A percentile compares a stretch with the other conserved stretches of the same genome.
phyloP scores from a whole-genome alignment of 2,888 invertebrate genomes.

The Pseudanteris insignis region DNA sequence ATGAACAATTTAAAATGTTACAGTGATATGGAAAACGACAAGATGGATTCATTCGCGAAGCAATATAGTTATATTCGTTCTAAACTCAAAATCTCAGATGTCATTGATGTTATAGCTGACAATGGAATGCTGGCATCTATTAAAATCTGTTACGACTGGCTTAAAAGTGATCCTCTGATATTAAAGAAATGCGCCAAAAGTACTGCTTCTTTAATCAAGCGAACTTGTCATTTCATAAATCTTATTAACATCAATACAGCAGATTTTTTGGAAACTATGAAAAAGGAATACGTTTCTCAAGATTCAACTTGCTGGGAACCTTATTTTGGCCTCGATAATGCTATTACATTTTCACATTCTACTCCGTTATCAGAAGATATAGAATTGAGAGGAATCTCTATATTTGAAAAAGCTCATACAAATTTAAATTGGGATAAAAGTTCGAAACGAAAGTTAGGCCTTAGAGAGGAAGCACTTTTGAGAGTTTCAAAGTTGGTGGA shows the following conservation, averaged over 20 bases:
- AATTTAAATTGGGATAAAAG: slow-evolving; percentile 77
- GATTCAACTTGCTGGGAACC: slow-evolving; percentile 39
- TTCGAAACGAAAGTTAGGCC: slow-evolving; percentile 69
- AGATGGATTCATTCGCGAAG: slow-evolving; percentile 42
- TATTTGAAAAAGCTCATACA: slow-evolving; percentile 75
- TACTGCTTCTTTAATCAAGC: slow-evolving; percentile 81
- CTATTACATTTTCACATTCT: slow-evolving; percentile 71
- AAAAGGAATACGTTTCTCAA: not conserved
- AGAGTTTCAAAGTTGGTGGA: slow-evolving; percentile 81
- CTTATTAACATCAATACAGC: slow-evolving; percentile 76
- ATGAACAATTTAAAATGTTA: slow-evolving; percentile 16
- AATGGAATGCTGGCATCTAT: slow-evolving; percentile 75
- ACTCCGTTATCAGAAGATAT: slow-evolving; percentile 82
- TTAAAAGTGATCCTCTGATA: slow-evolving; percentile 80
- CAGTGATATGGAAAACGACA: slow-evolving; percentile 21
- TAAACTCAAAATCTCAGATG: slow-evolving; percentile 67
- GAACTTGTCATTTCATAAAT: slow-evolving; percentile 83
- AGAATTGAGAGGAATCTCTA: slow-evolving; percentile 75
- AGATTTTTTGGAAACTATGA: slow-evolving; percentile 52
- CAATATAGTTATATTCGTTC: slow-evolving; percentile 50
- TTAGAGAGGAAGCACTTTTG: slow-evolving; percentile 78
- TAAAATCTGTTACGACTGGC: slow-evolving; percentile 86
- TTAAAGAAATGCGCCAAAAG: slow-evolving; percentile 81
- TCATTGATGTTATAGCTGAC: slow-evolving; percentile 71
- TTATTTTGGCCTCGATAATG: slow-evolving; percentile 64